Evolutionary conservation across 2,113 vertebrate genomes (phyloP).

Genomic region (Damaliscus lunatus): DNA sequence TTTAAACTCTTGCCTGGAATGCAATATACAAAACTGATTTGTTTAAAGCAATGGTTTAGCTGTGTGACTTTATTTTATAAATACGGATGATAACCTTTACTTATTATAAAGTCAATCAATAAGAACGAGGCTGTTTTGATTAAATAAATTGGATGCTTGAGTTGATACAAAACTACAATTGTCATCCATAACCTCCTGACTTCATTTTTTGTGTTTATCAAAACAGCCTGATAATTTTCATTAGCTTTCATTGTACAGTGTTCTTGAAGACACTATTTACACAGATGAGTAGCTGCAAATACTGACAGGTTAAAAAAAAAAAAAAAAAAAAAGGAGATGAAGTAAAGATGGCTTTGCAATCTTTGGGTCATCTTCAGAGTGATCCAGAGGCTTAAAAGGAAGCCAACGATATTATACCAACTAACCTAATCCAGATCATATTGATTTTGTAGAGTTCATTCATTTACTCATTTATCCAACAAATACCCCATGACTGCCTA

Average conservation of each 20-base stretch:
- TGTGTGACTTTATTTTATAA: constrained; percentile 31
- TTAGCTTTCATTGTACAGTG: constrained; percentile 35
- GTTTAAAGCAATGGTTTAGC: background rate
- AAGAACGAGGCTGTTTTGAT: constrained; percentile 65
- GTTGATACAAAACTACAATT: constrained; percentile 48
- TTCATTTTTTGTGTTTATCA: constrained; percentile 54
- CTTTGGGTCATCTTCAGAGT: constrained; percentile 35
- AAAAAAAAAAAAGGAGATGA: background rate
- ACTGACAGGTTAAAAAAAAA: background rate
- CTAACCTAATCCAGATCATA: background rate
- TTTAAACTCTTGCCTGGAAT: background rate
- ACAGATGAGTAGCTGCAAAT: constrained; percentile 34
- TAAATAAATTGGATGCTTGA: constrained; percentile 47
- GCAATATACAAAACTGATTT: background rate
- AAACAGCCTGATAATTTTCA: constrained; percentile 58
- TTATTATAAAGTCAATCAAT: constrained; percentile 60
- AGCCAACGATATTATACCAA: background rate
- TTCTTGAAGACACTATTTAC: constrained; percentile 41
- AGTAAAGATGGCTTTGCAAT: background rate
- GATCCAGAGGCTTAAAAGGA: background rate
- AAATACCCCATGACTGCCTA: background rate
- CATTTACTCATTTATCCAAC: background rate
- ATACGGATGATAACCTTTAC: constrained; percentile 32
- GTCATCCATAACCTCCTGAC: constrained; percentile 15
- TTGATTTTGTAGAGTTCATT: background rate